phyloP scores from a whole-genome alignment of 2,113 vertebrate species.

The Erythrolamprus reginae region DNA sequence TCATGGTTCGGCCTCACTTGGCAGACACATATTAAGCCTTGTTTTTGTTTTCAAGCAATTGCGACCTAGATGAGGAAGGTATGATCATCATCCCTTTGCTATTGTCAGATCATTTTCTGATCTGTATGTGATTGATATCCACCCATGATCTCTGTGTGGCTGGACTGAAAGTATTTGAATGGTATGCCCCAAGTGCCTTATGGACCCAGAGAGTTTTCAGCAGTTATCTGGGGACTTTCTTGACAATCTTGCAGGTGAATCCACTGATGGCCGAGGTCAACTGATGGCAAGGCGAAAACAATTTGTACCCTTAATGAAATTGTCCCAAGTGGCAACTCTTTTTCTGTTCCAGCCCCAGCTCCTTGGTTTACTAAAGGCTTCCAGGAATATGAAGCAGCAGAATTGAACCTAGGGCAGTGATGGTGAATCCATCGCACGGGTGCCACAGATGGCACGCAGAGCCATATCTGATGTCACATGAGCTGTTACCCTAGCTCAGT shows the following conservation, averaged over 20 bases:
- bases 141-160: background rate
- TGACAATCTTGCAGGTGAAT: background rate
- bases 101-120: background rate
- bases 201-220: background rate
- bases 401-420: background rate
- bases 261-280: background rate
- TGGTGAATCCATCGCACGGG: too few relatives aligned
- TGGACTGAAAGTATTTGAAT: background rate
- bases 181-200: background rate
- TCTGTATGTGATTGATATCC: background rate
- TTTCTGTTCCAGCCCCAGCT: background rate
- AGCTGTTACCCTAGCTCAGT: too few relatives aligned
- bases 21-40: background rate
- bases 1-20: background rate
- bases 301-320: background rate
- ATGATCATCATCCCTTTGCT: background rate
- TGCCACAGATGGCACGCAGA: too few relatives aligned
- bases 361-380: background rate
- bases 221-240: background rate
- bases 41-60: background rate
- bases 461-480: too few relatives aligned
- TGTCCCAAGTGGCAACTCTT: background rate
- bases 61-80: background rate
- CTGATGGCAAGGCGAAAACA: background rate
- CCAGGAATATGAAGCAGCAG: background rate